Evolutionary conservation across 2,113 vertebrate species (phyloP).

Genomic region (Choloepus hoffmanni): DNA sequence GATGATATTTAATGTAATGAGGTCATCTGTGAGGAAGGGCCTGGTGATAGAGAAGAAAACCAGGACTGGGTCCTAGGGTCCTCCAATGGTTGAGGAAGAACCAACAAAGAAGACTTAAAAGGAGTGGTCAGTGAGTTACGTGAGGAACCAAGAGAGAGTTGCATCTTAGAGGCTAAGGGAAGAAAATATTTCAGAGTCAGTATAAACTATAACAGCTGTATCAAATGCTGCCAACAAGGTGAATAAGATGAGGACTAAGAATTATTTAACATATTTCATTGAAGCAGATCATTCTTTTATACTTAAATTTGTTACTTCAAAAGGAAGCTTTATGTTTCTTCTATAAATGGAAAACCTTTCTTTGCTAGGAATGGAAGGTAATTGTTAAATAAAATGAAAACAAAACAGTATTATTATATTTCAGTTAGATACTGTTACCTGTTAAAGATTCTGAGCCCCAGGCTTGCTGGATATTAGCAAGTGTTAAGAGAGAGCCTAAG

Average conservation of each 20-base stretch:
- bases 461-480: neutral
- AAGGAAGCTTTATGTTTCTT: neutral
- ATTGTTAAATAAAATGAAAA: neutral
- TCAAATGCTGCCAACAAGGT: neutral
- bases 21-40: neutral
- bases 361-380: neutral
- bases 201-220: neutral
- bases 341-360: neutral
- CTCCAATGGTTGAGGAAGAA: neutral
- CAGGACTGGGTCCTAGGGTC: neutral
- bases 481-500: neutral
- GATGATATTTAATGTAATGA: neutral
- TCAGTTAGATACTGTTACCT: neutral
- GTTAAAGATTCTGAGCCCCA: neutral
- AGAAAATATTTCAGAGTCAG: neutral
- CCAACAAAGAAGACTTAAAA: neutral
- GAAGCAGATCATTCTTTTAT: conserved; percentile 9
- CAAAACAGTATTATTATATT: neutral
- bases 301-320: neutral
- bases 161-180: neutral
- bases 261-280: neutral
- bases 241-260: neutral
- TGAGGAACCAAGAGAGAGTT: neutral
- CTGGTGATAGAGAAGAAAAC: neutral
- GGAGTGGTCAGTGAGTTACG: neutral